Percentiles rank a stretch among this genome's conserved stretches.
Conservation (phyloP, 2,888 invertebrate species). For the Agrilus mali region DNA sequence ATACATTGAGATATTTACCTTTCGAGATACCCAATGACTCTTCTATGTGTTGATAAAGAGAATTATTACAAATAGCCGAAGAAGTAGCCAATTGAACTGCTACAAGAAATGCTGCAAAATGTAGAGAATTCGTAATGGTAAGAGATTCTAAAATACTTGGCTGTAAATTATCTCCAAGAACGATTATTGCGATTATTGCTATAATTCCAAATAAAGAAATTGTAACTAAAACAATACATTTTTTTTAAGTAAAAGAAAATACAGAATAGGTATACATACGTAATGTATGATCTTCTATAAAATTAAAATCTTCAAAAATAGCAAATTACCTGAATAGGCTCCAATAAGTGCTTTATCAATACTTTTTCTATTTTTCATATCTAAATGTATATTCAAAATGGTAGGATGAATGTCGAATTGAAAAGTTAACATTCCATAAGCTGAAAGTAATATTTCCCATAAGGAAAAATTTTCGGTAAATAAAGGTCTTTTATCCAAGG, state of each 20-base stretch:
- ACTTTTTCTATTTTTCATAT: constrained; percentile 69
- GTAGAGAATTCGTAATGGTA: constrained; percentile 49
- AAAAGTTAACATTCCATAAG: constrained; percentile 56
- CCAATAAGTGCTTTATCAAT: constrained; percentile 59
- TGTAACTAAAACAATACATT: constrained; percentile 17
- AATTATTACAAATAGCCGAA: constrained; percentile 64
- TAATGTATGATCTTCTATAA: too few relatives aligned
- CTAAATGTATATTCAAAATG: constrained; percentile 81
- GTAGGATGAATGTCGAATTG: constrained; percentile 76
- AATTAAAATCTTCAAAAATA: too few relatives aligned
- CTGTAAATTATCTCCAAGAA: constrained; percentile 46
- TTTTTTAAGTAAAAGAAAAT: too few relatives aligned
- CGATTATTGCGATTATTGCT: constrained; percentile 47
- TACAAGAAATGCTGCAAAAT: constrained; percentile 58
- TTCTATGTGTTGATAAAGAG: constrained; percentile 73
- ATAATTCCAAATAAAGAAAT: constrained; percentile 49
- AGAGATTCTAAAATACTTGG: constrained; percentile 56
- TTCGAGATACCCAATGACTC: constrained; percentile 59
- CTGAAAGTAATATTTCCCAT: constrained; percentile 42
- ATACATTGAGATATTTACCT: constrained; percentile 43
- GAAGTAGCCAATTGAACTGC: constrained; percentile 67
- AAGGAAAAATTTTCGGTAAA: constrained; percentile 19
- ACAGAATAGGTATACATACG: too few relatives aligned
- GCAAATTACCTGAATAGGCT: constrained; percentile 51
- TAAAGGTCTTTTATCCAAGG: constrained; percentile 27